These are phyloP conservation scores for Corythucha ciliata DNA, from an alignment of 2,888 invertebrate genomes.

Conservation along the genomic window DNA sequence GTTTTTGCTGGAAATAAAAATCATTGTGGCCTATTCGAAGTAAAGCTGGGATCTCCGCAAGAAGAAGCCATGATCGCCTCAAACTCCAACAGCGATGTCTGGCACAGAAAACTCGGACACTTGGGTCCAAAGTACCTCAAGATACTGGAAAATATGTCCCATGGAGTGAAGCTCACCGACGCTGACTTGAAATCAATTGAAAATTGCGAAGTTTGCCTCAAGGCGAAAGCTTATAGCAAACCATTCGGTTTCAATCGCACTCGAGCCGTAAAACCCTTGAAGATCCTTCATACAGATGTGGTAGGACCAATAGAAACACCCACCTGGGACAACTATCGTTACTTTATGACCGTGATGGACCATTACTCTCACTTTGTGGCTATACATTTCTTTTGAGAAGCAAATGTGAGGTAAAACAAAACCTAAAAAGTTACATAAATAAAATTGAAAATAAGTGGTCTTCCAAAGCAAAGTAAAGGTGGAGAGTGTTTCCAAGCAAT, in stretches of 20 bases:
- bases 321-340: neutral
- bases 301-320: neutral
- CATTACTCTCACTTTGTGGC: conserved; percentile 9
- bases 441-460: conserved; percentile 6
- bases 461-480: neutral
- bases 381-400: neutral
- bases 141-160: conserved; percentile 2
- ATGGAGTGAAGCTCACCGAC: neutral
- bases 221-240: conserved; percentile 8
- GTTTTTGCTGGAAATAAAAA: conserved; percentile 5
- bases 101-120: conserved; percentile 12
- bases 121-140: conserved; percentile 7
- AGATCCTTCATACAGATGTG: conserved; percentile 6
- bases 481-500: conserved; percentile 3
- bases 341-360: conserved; percentile 4
- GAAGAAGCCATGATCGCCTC: neutral
- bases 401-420: neutral
- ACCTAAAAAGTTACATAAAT: conserved; percentile 3
- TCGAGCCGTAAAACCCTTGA: neutral
- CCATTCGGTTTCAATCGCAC: conserved; percentile 10
- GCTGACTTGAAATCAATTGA: neutral
- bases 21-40: conserved; percentile 4
- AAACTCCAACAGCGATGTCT: neutral
- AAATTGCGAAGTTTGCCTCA: conserved; percentile 7
- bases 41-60: neutral